These are phyloP conservation scores for Siniperca scherzeri DNA, from an alignment of 2,797 vertebrate species.

Conservation along the genomic window DNA sequence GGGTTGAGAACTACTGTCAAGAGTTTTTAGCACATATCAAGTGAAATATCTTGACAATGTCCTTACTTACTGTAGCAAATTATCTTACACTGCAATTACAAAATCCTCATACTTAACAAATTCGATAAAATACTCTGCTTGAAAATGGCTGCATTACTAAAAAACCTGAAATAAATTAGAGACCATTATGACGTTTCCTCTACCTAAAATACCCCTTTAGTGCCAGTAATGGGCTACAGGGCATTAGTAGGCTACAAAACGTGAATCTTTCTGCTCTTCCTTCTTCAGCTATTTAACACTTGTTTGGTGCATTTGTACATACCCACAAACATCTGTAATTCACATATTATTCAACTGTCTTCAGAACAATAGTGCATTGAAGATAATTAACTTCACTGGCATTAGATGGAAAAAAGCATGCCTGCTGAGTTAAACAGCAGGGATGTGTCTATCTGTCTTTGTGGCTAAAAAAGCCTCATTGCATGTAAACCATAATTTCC, in stretches of 20 bases:
- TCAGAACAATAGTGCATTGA: slow-evolving; percentile 18
- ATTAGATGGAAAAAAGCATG: slow-evolving; percentile 4
- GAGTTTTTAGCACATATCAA: slow-evolving; percentile 35
- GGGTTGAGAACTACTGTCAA: slow-evolving; percentile 28
- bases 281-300: slow-evolving; percentile 27
- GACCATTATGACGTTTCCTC: slow-evolving; percentile 31
- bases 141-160: slow-evolving; percentile 14
- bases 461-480: not conserved
- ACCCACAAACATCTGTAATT: slow-evolving; percentile 31
- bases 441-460: not conserved
- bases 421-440: slow-evolving; percentile 1
- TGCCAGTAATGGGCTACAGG: slow-evolving; percentile 42
- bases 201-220: slow-evolving; percentile 40
- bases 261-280: slow-evolving; percentile 17
- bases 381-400: slow-evolving; percentile 16
- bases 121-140: slow-evolving; percentile 24
- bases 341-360: slow-evolving; percentile 9
- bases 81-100: slow-evolving; percentile 21
- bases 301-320: slow-evolving; percentile 6
- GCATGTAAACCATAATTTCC: not conserved
- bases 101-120: not conserved
- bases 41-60: slow-evolving; percentile 42
- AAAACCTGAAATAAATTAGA: slow-evolving; percentile 25
- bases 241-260: slow-evolving; percentile 19
- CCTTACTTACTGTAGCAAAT: slow-evolving; percentile 14